phyloP scores from a whole-genome alignment of 2,113 vertebrate species.

The Clinocottus analis region DNA sequence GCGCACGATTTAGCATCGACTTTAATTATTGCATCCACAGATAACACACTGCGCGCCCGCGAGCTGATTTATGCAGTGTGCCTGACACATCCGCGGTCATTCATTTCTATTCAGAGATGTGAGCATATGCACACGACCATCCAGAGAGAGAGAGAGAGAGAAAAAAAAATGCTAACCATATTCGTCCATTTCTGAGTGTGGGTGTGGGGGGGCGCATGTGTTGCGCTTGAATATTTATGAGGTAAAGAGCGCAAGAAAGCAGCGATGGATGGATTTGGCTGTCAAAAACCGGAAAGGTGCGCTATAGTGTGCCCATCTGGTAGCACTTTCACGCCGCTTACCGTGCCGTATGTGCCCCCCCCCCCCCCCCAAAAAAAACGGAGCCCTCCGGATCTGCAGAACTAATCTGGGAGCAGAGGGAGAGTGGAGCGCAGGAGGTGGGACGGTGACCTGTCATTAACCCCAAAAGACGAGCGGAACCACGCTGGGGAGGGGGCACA shows the following conservation, averaged over 20 bases:
- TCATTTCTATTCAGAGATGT: slow-evolving; percentile 59
- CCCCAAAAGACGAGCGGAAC: slow-evolving; percentile 72
- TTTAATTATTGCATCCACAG: slow-evolving; percentile 74
- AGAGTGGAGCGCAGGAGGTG: slow-evolving; percentile 59
- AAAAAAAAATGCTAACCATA: slow-evolving; percentile 35
- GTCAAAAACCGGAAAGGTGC: slow-evolving; percentile 78
- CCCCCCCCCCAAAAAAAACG: no score
- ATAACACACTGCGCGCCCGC: slow-evolving; percentile 64
- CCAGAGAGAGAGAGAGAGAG: slow-evolving; percentile 12
- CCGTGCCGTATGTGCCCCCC: slow-evolving; percentile 68
- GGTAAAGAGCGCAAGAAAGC: slow-evolving; percentile 44
- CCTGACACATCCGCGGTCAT: slow-evolving; percentile 45
- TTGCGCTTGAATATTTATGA: slow-evolving; percentile 81
- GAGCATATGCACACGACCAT: slow-evolving; percentile 54
- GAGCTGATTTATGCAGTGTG: slow-evolving; percentile 68
- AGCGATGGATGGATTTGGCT: slow-evolving; percentile 60
- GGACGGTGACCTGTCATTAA: slow-evolving; percentile 77
- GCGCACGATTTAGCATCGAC: slow-evolving; percentile 69
- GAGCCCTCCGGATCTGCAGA: slow-evolving; percentile 71
- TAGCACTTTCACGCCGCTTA: slow-evolving; percentile 80
- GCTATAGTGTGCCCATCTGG: slow-evolving; percentile 80
- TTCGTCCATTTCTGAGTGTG: slow-evolving; percentile 64
- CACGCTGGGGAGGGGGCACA: no score
- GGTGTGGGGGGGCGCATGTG: slow-evolving; percentile 64
- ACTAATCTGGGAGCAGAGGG: slow-evolving; percentile 71